A percentile compares a stretch with the other conserved stretches of the same genome.
Evolutionary conservation across 92 coral and sea anemone species (phyloP).

Genomic region (Phymanthus crucifer): DNA sequence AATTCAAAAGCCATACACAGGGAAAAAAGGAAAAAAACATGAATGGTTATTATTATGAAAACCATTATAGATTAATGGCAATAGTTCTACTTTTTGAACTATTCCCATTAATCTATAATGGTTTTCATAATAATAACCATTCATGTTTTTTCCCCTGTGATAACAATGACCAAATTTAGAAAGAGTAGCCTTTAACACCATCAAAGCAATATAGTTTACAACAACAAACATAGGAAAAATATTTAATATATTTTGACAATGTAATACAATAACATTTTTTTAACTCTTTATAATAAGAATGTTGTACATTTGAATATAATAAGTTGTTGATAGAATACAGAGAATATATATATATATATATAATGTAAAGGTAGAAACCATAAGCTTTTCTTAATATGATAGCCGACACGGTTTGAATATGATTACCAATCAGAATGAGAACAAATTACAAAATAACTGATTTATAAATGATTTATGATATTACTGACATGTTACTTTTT

Average conservation of each 20-base stretch:
- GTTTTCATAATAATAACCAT: too few species aligned
- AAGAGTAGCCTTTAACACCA: too few species aligned
- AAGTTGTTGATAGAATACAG: not conserved
- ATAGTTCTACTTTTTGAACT: too few species aligned
- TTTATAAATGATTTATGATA: slow-evolving; percentile 3
- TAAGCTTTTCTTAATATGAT: not conserved
- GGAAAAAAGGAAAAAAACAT: too few species aligned
- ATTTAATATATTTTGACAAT: not conserved
- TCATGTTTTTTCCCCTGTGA: too few species aligned
- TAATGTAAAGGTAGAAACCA: not conserved
- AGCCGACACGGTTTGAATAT: too few species aligned
- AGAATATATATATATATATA: too few species aligned
- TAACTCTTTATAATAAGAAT: not conserved
- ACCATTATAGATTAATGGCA: too few species aligned
- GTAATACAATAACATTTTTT: not conserved
- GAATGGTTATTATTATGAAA: too few species aligned
- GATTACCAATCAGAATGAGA: not conserved
- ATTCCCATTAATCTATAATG: too few species aligned
- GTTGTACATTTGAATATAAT: not conserved
- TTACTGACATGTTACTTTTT: not conserved
- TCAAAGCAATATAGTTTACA: not conserved
- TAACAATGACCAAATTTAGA: too few species aligned
- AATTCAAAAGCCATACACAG: too few species aligned
- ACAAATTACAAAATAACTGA: not conserved
- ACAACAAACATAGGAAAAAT: not conserved